These are phyloP conservation scores for Vannuccia rotundouncinata DNA, from an alignment of 2,888 invertebrate genomes.

Conservation along the genomic window DNA sequence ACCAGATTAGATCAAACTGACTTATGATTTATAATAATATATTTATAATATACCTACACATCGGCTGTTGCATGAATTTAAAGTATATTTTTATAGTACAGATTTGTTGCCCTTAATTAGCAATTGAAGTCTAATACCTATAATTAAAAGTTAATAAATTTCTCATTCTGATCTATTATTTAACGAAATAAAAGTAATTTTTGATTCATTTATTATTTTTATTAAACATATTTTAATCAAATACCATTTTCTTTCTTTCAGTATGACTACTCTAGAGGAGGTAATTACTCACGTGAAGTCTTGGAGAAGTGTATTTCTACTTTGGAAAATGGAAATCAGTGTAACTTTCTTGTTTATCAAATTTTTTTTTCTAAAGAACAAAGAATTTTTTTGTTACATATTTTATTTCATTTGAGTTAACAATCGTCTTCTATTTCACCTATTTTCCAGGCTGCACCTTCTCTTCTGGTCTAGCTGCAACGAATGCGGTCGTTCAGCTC, in stretches of 20 bases:
- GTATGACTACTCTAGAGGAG: constrained; percentile 83
- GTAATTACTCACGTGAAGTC: constrained; percentile 83
- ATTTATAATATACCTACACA: no score
- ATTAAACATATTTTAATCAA: background rate
- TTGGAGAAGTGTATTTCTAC: constrained; percentile 82
- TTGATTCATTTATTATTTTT: background rate
- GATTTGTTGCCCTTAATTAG: no score
- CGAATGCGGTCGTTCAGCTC: constrained; percentile 68
- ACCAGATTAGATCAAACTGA: no score
- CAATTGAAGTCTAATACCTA: no score
- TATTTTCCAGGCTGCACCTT: constrained; percentile 62
- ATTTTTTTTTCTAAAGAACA: background rate
- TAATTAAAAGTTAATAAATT: no score
- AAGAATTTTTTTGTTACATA: background rate
- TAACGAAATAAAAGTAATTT: no score
- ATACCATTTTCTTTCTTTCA: constrained; percentile 28
- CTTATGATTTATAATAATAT: no score
- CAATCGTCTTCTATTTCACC: no score
- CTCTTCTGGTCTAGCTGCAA: constrained; percentile 83
- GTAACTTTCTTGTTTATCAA: constrained; percentile 47
- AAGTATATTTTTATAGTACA: no score
- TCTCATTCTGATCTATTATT: no score
- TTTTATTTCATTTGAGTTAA: constrained; percentile 2
- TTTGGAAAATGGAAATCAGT: constrained; percentile 79
- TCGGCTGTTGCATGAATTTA: no score